Conservation (phyloP, 2,113 vertebrate species). For the Dromaius novaehollandiae region DNA sequence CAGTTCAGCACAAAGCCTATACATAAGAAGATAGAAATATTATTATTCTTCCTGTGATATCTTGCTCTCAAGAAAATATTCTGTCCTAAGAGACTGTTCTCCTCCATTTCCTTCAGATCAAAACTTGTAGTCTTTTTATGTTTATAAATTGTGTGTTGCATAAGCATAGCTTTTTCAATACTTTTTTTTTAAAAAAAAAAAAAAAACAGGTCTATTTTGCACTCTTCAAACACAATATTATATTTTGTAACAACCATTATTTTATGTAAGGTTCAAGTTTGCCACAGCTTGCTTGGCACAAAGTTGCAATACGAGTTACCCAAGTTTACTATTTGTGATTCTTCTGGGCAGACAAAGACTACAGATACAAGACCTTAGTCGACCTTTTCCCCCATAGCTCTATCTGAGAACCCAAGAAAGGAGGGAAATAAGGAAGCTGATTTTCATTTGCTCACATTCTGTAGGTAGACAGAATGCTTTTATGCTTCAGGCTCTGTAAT, state of each 20-base stretch:
- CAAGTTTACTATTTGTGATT: neutral
- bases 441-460: neutral
- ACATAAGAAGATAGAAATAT: neutral
- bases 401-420: neutral
- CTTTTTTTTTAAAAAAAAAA: neutral
- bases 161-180: neutral
- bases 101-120: neutral
- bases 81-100: neutral
- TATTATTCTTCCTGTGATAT: neutral
- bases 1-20: neutral
- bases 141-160: neutral
- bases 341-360: neutral
- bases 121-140: neutral
- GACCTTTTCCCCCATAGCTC: neutral
- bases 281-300: neutral
- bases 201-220: neutral
- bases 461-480: neutral
- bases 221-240: neutral
- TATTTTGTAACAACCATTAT: neutral
- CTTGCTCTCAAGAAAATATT: neutral
- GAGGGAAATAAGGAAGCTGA: neutral
- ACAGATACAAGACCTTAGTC: accelerated
- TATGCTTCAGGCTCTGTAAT: neutral
- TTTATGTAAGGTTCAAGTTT: neutral
- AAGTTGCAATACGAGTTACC: neutral